phyloP scores from a whole-genome alignment of 2,888 invertebrate genomes.

The Meta bourneti region DNA sequence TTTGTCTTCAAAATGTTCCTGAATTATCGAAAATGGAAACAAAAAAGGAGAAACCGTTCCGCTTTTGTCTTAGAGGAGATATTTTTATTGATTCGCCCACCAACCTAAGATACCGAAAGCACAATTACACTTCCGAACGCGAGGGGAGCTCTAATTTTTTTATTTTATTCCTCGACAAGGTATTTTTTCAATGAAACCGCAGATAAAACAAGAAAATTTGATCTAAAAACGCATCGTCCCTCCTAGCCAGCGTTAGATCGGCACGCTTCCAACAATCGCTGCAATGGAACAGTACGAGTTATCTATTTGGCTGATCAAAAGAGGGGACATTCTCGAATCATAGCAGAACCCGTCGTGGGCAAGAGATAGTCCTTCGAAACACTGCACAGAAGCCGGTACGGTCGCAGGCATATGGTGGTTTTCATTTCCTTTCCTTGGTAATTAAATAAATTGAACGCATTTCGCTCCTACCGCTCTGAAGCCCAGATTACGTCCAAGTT shows the following conservation, averaged over 20 bases:
- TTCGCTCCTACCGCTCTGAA: conserved; percentile 53
- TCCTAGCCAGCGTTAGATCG: conserved; percentile 39
- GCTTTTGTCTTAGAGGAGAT: background rate
- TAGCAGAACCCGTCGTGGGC: conserved; percentile 41
- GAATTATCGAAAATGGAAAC: background rate
- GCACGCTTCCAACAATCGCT: conserved; percentile 57
- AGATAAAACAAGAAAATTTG: conserved; percentile 66
- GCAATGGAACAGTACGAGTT: conserved; percentile 18
- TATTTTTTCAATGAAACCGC: conserved; percentile 48
- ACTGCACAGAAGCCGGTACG: conserved; percentile 46
- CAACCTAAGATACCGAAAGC: conserved; percentile 10
- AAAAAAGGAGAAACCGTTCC: background rate
- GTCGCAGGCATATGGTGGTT: conserved; percentile 64
- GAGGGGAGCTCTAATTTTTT: conserved; percentile 46
- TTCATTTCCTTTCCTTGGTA: conserved; percentile 75
- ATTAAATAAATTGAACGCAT: conserved; percentile 76
- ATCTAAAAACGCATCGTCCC: conserved; percentile 44
- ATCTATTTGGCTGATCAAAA: conserved; percentile 60
- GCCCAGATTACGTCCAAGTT: conserved; percentile 75
- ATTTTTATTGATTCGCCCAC: background rate
- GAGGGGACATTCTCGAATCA: conserved; percentile 54
- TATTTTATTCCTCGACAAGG: conserved; percentile 21
- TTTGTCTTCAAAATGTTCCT: background rate
- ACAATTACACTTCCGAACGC: conserved; percentile 41
- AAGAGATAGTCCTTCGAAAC: conserved; percentile 39